Evolutionary conservation across 2,888 invertebrate species (phyloP).

Genomic region (Boloria euphrosyne): DNA sequence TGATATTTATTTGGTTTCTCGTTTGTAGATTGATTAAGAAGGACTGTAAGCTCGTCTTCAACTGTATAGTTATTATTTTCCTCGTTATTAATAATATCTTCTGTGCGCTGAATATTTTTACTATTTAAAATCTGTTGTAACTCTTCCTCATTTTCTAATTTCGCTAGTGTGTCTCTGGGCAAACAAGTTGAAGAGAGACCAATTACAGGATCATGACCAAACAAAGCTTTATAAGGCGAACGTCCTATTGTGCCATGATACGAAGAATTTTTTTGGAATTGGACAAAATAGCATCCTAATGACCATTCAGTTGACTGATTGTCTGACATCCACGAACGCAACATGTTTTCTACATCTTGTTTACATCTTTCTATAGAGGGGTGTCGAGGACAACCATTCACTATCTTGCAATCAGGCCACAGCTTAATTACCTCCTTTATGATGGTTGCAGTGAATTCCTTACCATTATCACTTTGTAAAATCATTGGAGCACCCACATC

Average conservation of each 20-base stretch:
- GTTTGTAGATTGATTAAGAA: no score
- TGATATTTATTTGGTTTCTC: no score
- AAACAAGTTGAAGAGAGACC: conserved; percentile 6
- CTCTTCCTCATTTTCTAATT: no score
- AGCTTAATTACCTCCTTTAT: conserved; percentile 34
- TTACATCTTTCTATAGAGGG: conserved; percentile 27
- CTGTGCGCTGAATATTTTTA: no score
- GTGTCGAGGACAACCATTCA: conserved; percentile 33
- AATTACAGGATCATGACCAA: conserved; percentile 32
- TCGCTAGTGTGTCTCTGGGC: no score
- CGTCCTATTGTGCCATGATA: conserved; percentile 40
- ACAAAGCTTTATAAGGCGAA: conserved; percentile 45
- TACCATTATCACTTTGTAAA: conserved; percentile 32
- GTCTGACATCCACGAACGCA: conserved; percentile 47
- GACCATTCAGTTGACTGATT: conserved; percentile 47
- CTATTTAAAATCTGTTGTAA: no score
- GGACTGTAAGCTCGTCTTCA: no score
- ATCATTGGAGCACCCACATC: conserved; percentile 34
- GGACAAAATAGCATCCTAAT: no score
- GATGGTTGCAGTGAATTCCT: conserved; percentile 32
- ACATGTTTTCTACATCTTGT: conserved; percentile 47
- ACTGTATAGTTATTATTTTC: no score
- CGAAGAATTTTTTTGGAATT: conserved; percentile 43
- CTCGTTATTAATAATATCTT: no score
- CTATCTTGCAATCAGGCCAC: conserved; percentile 39